These are phyloP conservation scores for Sarcophaga carnaria DNA, from an alignment of 2,888 invertebrate genomes.

Conservation along the genomic window DNA sequence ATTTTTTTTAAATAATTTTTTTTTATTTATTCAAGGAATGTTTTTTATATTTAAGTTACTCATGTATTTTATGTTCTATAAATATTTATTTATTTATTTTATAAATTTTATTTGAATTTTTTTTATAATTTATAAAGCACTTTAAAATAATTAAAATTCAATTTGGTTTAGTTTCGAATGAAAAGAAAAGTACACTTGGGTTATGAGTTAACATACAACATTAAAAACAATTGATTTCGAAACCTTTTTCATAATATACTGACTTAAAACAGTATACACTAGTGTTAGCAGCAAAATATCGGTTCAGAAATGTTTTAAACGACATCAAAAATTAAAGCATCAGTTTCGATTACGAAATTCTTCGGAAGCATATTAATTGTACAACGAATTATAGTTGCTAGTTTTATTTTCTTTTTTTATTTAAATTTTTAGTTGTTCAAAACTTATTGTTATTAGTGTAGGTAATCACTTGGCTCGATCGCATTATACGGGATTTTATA, in stretches of 20 bases:
- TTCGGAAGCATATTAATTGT: too few relatives aligned
- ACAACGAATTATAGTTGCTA: too few relatives aligned
- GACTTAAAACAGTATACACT: too few relatives aligned
- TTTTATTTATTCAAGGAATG: not conserved
- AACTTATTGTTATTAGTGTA: too few relatives aligned
- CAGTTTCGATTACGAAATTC: too few relatives aligned
- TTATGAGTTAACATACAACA: not conserved
- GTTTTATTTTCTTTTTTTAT: too few relatives aligned
- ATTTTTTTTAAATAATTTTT: not conserved
- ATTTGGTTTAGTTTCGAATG: slow-evolving; percentile 27
- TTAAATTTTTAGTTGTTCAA: too few relatives aligned
- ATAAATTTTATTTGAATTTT: slow-evolving; percentile 6
- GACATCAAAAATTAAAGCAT: too few relatives aligned
- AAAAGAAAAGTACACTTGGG: slow-evolving; percentile 45
- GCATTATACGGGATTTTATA: too few relatives aligned
- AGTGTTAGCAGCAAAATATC: too few relatives aligned
- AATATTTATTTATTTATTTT: slow-evolving; percentile 2
- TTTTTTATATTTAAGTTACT: not conserved
- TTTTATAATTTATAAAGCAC: slow-evolving; percentile 48
- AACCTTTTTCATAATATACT: not conserved
- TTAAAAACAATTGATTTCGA: not conserved
- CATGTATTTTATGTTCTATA: slow-evolving; percentile 7
- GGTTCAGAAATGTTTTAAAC: too few relatives aligned
- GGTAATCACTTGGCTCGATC: too few relatives aligned
- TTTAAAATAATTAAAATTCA: slow-evolving; percentile 40